phyloP scores from a whole-genome alignment of 2,113 vertebrate genomes.

The Tychaedon coryphoeus region DNA sequence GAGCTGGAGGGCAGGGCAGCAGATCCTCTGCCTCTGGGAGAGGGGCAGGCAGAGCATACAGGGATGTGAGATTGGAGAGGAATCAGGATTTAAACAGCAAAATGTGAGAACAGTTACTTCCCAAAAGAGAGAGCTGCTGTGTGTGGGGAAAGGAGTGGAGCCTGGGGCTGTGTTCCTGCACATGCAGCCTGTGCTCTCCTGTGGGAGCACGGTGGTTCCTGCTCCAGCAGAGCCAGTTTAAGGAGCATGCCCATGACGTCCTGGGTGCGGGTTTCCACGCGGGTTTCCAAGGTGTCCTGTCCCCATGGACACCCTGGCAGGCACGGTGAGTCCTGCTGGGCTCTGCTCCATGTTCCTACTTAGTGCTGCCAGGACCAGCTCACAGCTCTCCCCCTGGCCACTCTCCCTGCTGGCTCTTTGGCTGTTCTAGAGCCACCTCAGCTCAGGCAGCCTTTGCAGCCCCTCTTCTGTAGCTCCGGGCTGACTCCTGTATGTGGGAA shows the following conservation, averaged over 20 bases:
- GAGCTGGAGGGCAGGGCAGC: neutral
- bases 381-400: neutral
- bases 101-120: neutral
- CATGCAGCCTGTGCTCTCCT: neutral
- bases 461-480: neutral
- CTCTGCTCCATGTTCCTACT: fast-evolving
- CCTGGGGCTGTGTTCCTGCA: neutral
- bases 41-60: neutral
- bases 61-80: neutral
- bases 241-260: fast-evolving
- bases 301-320: neutral
- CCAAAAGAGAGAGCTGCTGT: neutral
- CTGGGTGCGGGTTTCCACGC: neutral
- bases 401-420: neutral
- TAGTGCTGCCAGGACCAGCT: neutral
- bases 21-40: neutral
- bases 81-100: neutral
- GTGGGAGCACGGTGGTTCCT: neutral
- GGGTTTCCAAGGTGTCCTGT: neutral
- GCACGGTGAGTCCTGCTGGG: fast-evolving
- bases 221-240: neutral
- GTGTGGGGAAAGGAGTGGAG: neutral
- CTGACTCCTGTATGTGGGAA: neutral
- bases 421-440: neutral
- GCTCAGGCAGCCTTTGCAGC: neutral